A percentile compares a stretch with the other conserved stretches of the same genome.
phyloP scores from a whole-genome alignment of 2,888 invertebrate species.

The Pediacus dermestoides region DNA sequence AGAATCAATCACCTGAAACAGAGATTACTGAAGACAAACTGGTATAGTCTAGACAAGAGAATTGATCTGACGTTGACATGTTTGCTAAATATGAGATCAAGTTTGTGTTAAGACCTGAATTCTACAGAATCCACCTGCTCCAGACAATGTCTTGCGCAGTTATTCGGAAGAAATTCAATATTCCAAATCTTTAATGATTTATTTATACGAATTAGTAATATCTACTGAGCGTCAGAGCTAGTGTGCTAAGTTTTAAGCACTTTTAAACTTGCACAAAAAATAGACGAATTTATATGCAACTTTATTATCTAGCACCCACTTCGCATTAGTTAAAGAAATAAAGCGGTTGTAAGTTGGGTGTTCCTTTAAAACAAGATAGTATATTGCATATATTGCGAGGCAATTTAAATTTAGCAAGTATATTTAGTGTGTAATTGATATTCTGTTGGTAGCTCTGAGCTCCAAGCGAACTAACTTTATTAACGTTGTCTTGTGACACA shows the following conservation, averaged over 20 bases:
- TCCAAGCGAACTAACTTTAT: constrained; percentile 20
- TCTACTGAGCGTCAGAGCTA: constrained; percentile 12
- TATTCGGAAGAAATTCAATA: constrained; percentile 15
- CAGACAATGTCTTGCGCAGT: constrained; percentile 12
- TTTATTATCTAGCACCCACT: constrained; percentile 3
- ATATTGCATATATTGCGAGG: constrained; percentile 20
- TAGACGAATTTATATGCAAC: constrained; percentile 4
- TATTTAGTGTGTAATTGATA: constrained; percentile 31
- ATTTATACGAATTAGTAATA: constrained; percentile 16
- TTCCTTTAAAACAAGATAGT: constrained; percentile 6
- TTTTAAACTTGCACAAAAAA: constrained; percentile 5
- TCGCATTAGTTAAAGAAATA: constrained; percentile 5
- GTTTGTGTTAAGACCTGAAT: constrained; percentile 11
- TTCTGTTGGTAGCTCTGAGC: constrained; percentile 22
- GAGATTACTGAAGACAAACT: not conserved
- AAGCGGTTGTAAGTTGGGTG: constrained; percentile 5
- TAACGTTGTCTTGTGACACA: constrained; percentile 13
- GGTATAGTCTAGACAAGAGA: not conserved
- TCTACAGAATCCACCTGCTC: constrained; percentile 12
- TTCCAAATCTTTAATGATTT: constrained; percentile 19
- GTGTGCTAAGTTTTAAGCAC: constrained; percentile 14
- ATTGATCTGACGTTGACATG: constrained; percentile 13
- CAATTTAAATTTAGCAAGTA: constrained; percentile 26
- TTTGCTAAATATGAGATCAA: constrained; percentile 16
- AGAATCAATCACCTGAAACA: constrained; percentile 8